Percentiles rank a stretch among this genome's conserved stretches.
Evolutionary conservation across 2,113 vertebrate genomes (phyloP).

Genomic region (Nothobranchius furzeri): DNA sequence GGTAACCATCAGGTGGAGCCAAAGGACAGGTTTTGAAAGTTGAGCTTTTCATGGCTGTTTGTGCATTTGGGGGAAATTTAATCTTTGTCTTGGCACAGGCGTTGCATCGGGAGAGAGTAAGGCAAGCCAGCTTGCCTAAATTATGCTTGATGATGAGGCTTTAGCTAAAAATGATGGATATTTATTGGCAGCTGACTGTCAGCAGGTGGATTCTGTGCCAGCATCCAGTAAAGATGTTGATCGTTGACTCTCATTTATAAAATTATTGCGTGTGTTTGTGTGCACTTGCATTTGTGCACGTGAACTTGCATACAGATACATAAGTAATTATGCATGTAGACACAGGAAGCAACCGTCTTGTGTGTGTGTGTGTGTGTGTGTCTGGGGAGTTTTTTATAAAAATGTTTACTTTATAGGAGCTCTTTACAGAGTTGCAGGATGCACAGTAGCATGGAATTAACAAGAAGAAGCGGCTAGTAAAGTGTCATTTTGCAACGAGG

Average conservation of each 20-base stretch:
- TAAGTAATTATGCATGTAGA: conserved; percentile 49
- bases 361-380: neutral
- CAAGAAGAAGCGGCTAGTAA: conserved; percentile 63
- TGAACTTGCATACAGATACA: conserved; percentile 39
- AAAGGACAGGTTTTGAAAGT: conserved; percentile 28
- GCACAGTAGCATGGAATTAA: conserved; percentile 66
- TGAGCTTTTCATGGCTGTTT: conserved; percentile 24
- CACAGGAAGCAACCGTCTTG: conserved; percentile 25
- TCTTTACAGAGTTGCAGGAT: conserved; percentile 66
- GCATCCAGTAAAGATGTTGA: conserved; percentile 52
- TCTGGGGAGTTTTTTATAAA: conserved; percentile 22
- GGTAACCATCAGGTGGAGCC: conserved; percentile 66
- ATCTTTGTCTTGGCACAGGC: conserved; percentile 53
- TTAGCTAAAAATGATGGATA: conserved; percentile 65
- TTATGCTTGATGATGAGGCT: conserved; percentile 68
- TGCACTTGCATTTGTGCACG: neutral
- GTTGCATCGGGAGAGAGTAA: conserved; percentile 36
- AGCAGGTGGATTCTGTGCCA: conserved; percentile 56
- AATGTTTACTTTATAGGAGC: conserved; percentile 52
- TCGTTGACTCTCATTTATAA: conserved; percentile 47
- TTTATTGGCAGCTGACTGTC: conserved; percentile 68
- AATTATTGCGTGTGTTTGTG: conserved; percentile 32
- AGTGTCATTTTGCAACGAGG: conserved; percentile 65
- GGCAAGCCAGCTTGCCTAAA: conserved; percentile 60
- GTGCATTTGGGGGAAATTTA: conserved; percentile 51